phyloP scores from a whole-genome alignment of 2,888 invertebrate genomes.

The Entomobrya proxima region DNA sequence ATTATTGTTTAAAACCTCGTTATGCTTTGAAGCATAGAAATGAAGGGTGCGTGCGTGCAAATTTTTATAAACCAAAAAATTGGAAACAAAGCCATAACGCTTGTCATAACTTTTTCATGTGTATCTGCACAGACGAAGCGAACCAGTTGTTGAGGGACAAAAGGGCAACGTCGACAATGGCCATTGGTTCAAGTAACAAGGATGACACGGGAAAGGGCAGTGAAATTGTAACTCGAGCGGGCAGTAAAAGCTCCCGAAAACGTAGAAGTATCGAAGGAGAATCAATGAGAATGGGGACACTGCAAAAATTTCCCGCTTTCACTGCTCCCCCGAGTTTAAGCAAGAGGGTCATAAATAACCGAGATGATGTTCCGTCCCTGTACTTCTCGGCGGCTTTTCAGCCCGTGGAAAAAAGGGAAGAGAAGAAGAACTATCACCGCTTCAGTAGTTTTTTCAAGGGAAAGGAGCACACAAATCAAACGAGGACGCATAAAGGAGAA shows the following conservation, averaged over 20 bases:
- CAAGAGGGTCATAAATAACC: constrained; percentile 56
- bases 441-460: constrained; percentile 53
- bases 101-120: neutral
- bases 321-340: constrained; percentile 45
- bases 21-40: too few relatives aligned
- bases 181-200: neutral
- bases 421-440: constrained; percentile 7
- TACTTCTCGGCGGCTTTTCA: constrained; percentile 3
- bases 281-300: constrained; percentile 36
- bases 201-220: neutral
- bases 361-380: constrained; percentile 46
- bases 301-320: constrained; percentile 33
- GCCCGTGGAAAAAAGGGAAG: neutral
- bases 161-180: constrained; percentile 54
- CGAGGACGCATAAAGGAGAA: constrained; percentile 9
- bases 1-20: too few relatives aligned
- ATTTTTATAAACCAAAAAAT: neutral
- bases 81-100: neutral
- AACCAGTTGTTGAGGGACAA: constrained; percentile 45
- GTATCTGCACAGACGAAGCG: neutral
- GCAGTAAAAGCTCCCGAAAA: constrained; percentile 5
- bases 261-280: constrained; percentile 22
- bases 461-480: constrained; percentile 57
- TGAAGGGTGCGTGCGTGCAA: too few relatives aligned
- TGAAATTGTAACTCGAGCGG: constrained; percentile 17